Base-by-base conservation (phyloP, 1,140 invertebrate genomes). In the Spodoptera frugiperda region DNA sequence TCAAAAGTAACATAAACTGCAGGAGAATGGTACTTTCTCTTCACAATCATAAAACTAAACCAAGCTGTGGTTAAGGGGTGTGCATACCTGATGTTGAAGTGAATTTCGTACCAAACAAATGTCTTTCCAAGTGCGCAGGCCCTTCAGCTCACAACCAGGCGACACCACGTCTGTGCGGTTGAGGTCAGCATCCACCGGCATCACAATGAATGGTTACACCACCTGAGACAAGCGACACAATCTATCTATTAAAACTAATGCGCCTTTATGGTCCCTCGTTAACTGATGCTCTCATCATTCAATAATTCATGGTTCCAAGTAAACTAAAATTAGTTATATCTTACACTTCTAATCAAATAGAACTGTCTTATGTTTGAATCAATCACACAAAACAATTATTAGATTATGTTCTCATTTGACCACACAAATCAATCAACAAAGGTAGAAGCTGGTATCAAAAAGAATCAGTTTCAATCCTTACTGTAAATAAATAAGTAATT, bases 121-220 rank as follows among this genome's bases (percentile, higher is more conserved):
- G 88, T 94, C 92, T 91, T 92, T 93, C 92, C 92, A 94, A 88
- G 92, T 93, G 85, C 92, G 91, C 84, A 94, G 90, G 83, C 92
- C 92, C 84, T 87, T 93, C 85, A 91, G 87, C 86, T 93, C 92
- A 93, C 90, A 93, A 90, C 84, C 89, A 90, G 88, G 90, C 85
- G 90, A 91, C 91, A 91, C 92, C 91, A 92, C 92, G 89, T 91
- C 92, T 91, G 91, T 91, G 89, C 91, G 86, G 88, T 91, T 90
- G 84, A 91, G 87, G 90, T 92, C 89, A 93, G 92, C 92, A 94
- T 94, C 91, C 91, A 93, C 90, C 92, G 92, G 92, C 92, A 93
- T 93, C 91, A 93, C 92, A 93, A 90, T 91, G 89, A 93, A 91
- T 92, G 87, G 89, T 92, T 91, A 89, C 92, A 87, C 90, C 88